These are phyloP conservation scores for Leucopternis melanops DNA, from an alignment of 2,113 vertebrate genomes.

Conservation along the genomic window DNA sequence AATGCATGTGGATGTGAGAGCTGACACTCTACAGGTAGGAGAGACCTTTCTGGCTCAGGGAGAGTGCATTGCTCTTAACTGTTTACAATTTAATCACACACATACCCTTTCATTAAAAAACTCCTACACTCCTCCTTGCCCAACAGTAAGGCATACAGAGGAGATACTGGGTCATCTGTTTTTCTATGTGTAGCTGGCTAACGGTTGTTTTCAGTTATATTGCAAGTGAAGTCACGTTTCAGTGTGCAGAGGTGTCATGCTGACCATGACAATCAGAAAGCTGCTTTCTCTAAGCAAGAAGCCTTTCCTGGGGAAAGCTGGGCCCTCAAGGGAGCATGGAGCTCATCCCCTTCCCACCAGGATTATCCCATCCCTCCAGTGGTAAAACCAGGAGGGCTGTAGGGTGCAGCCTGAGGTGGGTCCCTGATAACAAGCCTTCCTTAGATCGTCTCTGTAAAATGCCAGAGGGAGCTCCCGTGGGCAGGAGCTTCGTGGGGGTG, in stretches of 20 bases:
- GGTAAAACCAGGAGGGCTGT: neutral
- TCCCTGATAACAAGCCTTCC: neutral
- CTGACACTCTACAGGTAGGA: neutral
- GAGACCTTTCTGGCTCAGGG: neutral
- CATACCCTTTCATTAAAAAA: neutral
- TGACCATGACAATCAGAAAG: neutral
- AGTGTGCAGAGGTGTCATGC: neutral
- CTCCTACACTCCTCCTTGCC: neutral
- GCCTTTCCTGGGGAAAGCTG: neutral
- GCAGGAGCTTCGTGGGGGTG: neutral
- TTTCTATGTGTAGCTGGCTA: neutral
- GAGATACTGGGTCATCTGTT: neutral
- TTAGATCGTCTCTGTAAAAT: neutral
- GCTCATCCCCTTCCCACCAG: neutral
- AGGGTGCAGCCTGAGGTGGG: neutral
- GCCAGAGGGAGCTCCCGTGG: neutral
- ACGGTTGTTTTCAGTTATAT: neutral
- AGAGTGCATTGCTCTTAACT: neutral
- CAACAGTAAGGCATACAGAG: neutral
- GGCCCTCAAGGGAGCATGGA: neutral
- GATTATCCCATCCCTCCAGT: neutral
- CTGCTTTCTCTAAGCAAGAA: neutral
- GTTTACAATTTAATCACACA: neutral
- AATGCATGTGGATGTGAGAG: neutral
- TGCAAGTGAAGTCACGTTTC: neutral